Conservation (phyloP, 2,888 invertebrate genomes). For the Auanema sp. region DNA sequence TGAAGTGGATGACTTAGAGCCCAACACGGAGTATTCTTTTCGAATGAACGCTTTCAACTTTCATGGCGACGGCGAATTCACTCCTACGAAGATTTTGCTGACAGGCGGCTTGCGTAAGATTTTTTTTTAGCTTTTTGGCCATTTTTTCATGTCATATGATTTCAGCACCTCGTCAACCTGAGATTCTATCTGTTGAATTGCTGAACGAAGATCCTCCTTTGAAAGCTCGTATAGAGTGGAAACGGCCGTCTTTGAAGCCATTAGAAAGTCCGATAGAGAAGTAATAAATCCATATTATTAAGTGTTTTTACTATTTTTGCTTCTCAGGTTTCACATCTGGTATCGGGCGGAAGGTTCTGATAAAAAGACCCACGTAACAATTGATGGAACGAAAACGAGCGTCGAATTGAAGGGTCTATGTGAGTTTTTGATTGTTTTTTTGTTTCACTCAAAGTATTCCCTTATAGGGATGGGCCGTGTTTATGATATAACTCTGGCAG, state of each 20-base stretch:
- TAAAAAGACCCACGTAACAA: constrained; percentile 25
- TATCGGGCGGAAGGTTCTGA: constrained; percentile 32
- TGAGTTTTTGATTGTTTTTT: constrained; percentile 24
- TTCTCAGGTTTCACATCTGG: constrained; percentile 36
- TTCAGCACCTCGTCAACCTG: constrained; percentile 68
- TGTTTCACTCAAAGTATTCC: background rate
- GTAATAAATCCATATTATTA: constrained; percentile 64
- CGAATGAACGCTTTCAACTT: constrained; percentile 88
- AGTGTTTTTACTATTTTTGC: background rate
- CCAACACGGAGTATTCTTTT: constrained; percentile 89
- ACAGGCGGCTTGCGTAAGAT: constrained; percentile 76
- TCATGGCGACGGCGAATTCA: constrained; percentile 93
- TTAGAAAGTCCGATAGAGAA: constrained; percentile 82
- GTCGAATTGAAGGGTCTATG: constrained; percentile 42
- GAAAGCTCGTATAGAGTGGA: constrained; percentile 89
- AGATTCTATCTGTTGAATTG: constrained; percentile 71
- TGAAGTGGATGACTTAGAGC: constrained; percentile 78
- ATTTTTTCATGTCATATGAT: constrained; percentile 11
- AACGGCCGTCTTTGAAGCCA: constrained; percentile 77
- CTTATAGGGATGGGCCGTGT: constrained; percentile 57
- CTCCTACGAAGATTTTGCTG: constrained; percentile 78
- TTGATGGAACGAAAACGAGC: constrained; percentile 34
- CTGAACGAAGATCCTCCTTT: constrained; percentile 82
- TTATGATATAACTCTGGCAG: constrained; percentile 95
- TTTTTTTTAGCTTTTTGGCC: constrained; percentile 1